Conservation (phyloP, 2,888 invertebrate genomes). For the Acleris laterana region DNA sequence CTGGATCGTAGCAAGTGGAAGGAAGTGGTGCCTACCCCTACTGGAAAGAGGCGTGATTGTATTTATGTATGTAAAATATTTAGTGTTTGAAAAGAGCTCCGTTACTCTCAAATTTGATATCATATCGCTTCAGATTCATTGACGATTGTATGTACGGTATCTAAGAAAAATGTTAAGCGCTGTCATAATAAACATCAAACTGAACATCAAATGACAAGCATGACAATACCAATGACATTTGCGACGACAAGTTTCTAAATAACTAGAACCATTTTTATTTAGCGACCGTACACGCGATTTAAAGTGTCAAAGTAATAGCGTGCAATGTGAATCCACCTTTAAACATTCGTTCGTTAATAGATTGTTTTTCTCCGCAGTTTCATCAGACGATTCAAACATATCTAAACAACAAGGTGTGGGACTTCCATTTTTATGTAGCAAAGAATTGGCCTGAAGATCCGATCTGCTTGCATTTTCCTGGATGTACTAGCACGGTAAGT, state of each 20-base stretch:
- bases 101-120: too few species aligned
- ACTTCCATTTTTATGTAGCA: slow-evolving; percentile 95
- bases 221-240: too few species aligned
- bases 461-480: slow-evolving; percentile 93
- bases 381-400: slow-evolving; percentile 95
- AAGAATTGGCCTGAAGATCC: slow-evolving; percentile 94
- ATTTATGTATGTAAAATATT: too few species aligned
- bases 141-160: too few species aligned
- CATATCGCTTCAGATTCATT: too few species aligned
- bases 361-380: slow-evolving; percentile 86
- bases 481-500: slow-evolving; percentile 93
- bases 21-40: too few species aligned
- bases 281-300: neutral
- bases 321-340: neutral
- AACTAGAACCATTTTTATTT: too few species aligned
- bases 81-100: too few species aligned
- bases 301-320: neutral
- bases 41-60: too few species aligned
- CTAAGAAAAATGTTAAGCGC: neutral
- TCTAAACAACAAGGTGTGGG: slow-evolving; percentile 94
- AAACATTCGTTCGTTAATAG: neutral
- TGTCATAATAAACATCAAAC: neutral
- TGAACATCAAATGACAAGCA: too few species aligned
- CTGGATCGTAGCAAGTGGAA: too few species aligned
- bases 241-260: too few species aligned